These are phyloP conservation scores for Dromas ardeola DNA, from an alignment of 2,113 vertebrate genomes.

Conservation along the genomic window DNA sequence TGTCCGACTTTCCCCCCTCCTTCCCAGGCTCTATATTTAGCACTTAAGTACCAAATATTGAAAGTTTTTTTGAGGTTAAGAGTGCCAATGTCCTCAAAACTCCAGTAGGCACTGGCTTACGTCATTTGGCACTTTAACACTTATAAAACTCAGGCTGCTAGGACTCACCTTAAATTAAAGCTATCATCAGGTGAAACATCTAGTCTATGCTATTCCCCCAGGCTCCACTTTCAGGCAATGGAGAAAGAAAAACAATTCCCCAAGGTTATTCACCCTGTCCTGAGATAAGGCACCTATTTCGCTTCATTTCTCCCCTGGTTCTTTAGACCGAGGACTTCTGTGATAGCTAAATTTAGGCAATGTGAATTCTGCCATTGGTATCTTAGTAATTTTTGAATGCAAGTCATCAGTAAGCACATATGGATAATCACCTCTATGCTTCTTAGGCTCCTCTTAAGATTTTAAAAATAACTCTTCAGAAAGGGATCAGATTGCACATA, in stretches of 20 bases:
- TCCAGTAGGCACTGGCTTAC: background rate
- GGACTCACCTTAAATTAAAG: slow-evolving; percentile 52
- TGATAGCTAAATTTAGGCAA: background rate
- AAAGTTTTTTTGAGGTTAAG: slow-evolving; percentile 52
- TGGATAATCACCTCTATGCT: slow-evolving; percentile 41
- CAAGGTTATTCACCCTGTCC: slow-evolving; percentile 12
- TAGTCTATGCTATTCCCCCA: background rate
- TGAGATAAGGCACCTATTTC: background rate
- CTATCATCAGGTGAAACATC: slow-evolving; percentile 15
- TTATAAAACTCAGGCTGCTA: background rate
- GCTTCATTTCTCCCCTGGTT: background rate
- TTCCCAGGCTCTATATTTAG: slow-evolving; percentile 50
- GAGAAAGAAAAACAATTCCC: slow-evolving; percentile 5
- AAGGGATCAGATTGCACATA: slow-evolving; percentile 27
- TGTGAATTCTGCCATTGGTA: background rate
- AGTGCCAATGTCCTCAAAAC: slow-evolving; percentile 41
- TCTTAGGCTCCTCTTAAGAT: slow-evolving; percentile 39
- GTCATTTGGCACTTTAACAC: slow-evolving; percentile 19
- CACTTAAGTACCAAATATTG: slow-evolving; percentile 1
- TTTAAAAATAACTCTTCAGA: slow-evolving; percentile 36
- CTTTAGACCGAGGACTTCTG: background rate
- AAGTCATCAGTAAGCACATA: slow-evolving; percentile 38
- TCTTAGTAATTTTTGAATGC: background rate
- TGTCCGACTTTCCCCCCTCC: background rate
- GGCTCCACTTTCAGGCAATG: background rate